A percentile compares a stretch with the other conserved stretches of the same genome.
These are phyloP conservation scores for Eupeodes latifasciatus DNA, from an alignment of 2,888 invertebrate species.

Conservation along the genomic window DNA sequence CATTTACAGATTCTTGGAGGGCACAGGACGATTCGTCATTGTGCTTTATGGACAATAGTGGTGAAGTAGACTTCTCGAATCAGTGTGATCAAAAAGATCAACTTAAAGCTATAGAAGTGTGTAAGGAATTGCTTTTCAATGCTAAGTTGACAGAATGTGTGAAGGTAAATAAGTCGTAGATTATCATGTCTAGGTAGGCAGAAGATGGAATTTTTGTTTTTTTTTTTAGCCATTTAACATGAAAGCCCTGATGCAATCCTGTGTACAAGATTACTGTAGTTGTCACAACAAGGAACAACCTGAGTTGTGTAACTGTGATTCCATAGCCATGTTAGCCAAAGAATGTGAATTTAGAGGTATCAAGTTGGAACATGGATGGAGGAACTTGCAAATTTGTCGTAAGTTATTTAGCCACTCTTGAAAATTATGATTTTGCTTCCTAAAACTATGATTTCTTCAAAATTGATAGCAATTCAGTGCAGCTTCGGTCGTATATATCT, in stretches of 20 bases:
- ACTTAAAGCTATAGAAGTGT: conserved; percentile 86
- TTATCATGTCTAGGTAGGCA: neutral
- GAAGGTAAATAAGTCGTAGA: conserved; percentile 70
- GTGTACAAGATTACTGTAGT: conserved; percentile 92
- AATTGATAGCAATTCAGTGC: conserved; percentile 90
- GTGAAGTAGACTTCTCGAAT: conserved; percentile 80
- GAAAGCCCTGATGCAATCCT: conserved; percentile 88
- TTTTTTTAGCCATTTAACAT: conserved; percentile 87
- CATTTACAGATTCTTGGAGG: conserved; percentile 83
- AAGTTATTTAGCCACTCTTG: conserved; percentile 84
- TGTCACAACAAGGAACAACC: conserved; percentile 86
- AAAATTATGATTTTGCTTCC: neutral
- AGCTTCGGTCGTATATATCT: conserved; percentile 90
- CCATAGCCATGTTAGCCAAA: conserved; percentile 90
- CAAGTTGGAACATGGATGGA: conserved; percentile 89
- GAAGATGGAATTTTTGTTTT: neutral
- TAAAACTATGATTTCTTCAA: neutral
- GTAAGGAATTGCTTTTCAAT: conserved; percentile 87
- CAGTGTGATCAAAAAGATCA: conserved; percentile 80
- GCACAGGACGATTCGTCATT: conserved; percentile 80
- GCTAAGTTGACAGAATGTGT: conserved; percentile 88
- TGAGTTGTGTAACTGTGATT: conserved; percentile 90
- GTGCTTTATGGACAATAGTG: conserved; percentile 81
- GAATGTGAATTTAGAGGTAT: conserved; percentile 90
- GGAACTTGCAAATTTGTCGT: conserved; percentile 93